These are phyloP conservation scores for Lochmaea crataegi DNA, from an alignment of 2,888 invertebrate genomes.

Conservation along the genomic window DNA sequence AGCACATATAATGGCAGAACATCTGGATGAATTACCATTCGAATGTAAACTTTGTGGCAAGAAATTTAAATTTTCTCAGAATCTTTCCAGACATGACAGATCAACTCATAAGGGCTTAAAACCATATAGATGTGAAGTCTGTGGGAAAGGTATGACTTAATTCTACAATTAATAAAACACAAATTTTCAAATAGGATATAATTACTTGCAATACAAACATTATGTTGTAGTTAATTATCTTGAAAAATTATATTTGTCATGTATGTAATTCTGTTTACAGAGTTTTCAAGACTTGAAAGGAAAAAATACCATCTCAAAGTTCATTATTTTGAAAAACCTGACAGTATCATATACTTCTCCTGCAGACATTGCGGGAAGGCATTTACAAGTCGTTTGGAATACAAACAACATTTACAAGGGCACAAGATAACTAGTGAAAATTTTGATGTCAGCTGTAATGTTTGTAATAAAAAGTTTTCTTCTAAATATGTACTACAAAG, in stretches of 20 bases:
- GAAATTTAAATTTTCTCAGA: constrained; percentile 43
- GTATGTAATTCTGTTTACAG: constrained; percentile 18
- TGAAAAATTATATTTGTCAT: not conserved
- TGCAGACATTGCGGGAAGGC: constrained; percentile 29
- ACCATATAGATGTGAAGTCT: constrained; percentile 51
- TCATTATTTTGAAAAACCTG: constrained; percentile 29
- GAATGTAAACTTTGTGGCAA: constrained; percentile 44
- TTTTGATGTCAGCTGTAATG: constrained; percentile 25
- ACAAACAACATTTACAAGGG: constrained; percentile 30
- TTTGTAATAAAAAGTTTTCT: constrained; percentile 41
- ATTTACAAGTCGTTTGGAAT: constrained; percentile 31
- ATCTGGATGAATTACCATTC: constrained; percentile 36
- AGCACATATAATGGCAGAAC: constrained; percentile 35
- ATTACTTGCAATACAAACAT: no score
- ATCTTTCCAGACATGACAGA: constrained; percentile 41
- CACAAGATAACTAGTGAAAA: constrained; percentile 32
- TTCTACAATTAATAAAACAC: not conserved
- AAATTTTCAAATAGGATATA: not conserved
- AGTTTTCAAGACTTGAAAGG: constrained; percentile 36
- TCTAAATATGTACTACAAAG: constrained; percentile 47
- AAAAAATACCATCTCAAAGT: constrained; percentile 30
- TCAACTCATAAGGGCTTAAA: constrained; percentile 47
- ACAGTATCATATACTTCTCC: constrained; percentile 25
- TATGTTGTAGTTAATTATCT: not conserved
- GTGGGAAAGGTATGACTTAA: constrained; percentile 47